A percentile compares a stretch with the other conserved stretches of the same genome.
These are phyloP conservation scores for Apantesis nais DNA, from an alignment of 2,888 invertebrate genomes.

Conservation along the genomic window DNA sequence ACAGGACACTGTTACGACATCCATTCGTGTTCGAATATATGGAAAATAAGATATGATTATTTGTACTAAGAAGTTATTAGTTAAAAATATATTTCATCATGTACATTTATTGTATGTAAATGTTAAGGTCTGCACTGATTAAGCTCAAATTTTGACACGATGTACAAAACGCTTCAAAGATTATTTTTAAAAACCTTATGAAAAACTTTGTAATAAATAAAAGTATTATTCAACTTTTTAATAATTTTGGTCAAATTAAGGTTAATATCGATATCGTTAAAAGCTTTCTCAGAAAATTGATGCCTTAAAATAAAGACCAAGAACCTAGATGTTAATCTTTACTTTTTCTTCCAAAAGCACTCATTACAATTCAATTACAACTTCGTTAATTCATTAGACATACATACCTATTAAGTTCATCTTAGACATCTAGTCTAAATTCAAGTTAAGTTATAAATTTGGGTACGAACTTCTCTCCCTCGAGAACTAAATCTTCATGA, in stretches of 20 bases:
- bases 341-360: too few species aligned
- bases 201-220: too few species aligned
- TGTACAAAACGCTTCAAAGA: too few species aligned
- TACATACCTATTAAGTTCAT: slow-evolving; percentile 2
- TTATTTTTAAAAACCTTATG: too few species aligned
- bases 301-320: neutral
- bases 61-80: neutral
- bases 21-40: neutral
- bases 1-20: slow-evolving; percentile 11
- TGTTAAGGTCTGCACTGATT: too few species aligned
- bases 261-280: too few species aligned
- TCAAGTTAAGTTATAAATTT: neutral
- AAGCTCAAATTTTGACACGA: too few species aligned
- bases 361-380: neutral
- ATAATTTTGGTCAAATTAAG: too few species aligned
- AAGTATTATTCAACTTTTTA: too few species aligned
- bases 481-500: slow-evolving; percentile 23
- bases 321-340: neutral
- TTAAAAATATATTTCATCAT: neutral
- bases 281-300: neutral
- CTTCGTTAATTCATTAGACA: neutral
- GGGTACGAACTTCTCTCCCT: slow-evolving; percentile 7
- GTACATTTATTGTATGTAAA: too few species aligned
- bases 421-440: slow-evolving; percentile 11
- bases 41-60: neutral